A percentile compares a stretch with the other conserved stretches of the same genome.
These are phyloP conservation scores for Rhabdomys pumilio DNA, from an alignment of 2,797 vertebrate species.

Conservation along the genomic window DNA sequence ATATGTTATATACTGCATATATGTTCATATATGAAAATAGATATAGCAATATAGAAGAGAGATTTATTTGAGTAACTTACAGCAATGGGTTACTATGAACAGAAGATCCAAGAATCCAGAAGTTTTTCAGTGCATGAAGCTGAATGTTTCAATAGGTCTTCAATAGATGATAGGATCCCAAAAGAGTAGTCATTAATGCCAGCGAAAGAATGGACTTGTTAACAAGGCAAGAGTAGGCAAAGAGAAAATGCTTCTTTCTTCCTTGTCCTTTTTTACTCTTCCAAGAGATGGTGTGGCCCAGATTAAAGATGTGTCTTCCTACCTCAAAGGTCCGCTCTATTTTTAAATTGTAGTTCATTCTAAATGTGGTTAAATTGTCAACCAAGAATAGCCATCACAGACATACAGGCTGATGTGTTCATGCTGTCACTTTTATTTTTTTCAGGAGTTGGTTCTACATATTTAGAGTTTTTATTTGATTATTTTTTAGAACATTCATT, in stretches of 20 bases:
- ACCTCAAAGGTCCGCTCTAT: background rate
- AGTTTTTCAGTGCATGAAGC: background rate
- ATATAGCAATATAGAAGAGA: background rate
- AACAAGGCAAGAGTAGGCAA: background rate
- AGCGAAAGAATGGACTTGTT: background rate
- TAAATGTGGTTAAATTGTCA: background rate
- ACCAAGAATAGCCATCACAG: background rate
- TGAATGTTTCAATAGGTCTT: background rate
- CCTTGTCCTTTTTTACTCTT: background rate
- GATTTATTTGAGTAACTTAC: too few relatives aligned
- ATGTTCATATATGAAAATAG: background rate
- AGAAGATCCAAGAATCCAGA: background rate
- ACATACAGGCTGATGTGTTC: background rate
- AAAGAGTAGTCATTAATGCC: background rate
- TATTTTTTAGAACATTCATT: constrained; percentile 2
- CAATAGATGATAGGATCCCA: too few relatives aligned
- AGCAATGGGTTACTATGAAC: background rate
- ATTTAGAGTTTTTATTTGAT: constrained; percentile 29
- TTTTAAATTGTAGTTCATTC: background rate
- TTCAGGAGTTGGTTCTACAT: background rate
- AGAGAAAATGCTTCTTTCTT: background rate
- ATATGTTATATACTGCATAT: background rate
- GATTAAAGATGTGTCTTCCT: background rate
- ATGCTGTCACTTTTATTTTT: background rate
- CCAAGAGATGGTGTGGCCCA: background rate